These are phyloP conservation scores for Cerastis leucographa DNA, from an alignment of 2,888 invertebrate genomes.

Conservation along the genomic window DNA sequence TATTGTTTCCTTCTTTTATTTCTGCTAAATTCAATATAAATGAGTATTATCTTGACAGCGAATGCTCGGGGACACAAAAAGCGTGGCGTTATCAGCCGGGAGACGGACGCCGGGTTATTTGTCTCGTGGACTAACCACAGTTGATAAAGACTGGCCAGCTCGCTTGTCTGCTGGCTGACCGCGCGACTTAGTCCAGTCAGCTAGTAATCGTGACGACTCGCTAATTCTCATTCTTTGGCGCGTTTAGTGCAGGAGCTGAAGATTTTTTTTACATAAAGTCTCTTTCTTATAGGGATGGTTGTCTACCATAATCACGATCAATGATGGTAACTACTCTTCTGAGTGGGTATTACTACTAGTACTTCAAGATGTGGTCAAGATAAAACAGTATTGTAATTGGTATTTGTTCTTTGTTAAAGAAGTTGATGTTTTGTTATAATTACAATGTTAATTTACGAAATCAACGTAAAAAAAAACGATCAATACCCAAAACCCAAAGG, in stretches of 20 bases:
- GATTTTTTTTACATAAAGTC: no score
- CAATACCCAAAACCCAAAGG: constrained; percentile 30
- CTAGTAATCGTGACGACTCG: constrained; percentile 13
- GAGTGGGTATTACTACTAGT: background rate
- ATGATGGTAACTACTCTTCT: background rate
- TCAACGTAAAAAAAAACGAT: constrained; percentile 18
- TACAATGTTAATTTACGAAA: constrained; percentile 21
- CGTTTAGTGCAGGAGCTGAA: background rate
- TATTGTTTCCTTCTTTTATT: constrained; percentile 45
- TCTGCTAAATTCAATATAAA: constrained; percentile 59
- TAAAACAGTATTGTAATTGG: background rate
- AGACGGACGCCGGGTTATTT: constrained; percentile 62
- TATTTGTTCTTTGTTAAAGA: background rate
- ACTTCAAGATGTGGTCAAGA: background rate
- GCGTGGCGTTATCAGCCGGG: constrained; percentile 57
- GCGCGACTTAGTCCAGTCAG: constrained; percentile 13
- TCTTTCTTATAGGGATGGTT: background rate
- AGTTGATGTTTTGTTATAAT: background rate
- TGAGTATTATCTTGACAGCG: constrained; percentile 60
- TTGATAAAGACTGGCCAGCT: constrained; percentile 47
- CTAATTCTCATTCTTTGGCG: constrained; percentile 32
- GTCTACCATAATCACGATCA: background rate
- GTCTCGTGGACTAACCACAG: constrained; percentile 37
- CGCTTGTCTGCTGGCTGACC: constrained; percentile 29
- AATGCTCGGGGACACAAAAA: constrained; percentile 58